A percentile compares a stretch with the other conserved stretches of the same genome.
These are phyloP conservation scores for Sakesphorus luctuosus DNA, from an alignment of 2,113 vertebrate genomes.

Conservation along the genomic window DNA sequence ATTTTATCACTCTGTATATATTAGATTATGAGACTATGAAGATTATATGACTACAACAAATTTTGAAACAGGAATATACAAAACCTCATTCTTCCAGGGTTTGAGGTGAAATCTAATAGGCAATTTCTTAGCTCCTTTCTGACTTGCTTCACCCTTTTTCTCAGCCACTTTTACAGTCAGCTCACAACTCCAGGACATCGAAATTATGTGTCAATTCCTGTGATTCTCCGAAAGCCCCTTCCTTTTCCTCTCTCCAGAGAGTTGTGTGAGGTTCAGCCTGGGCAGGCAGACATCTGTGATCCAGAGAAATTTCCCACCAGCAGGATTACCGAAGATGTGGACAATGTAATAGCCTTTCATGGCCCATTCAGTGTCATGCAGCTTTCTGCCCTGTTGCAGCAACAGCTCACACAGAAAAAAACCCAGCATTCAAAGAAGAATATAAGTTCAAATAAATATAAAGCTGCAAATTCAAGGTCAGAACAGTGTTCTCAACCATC, in stretches of 20 bases:
- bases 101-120: neutral
- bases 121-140: neutral
- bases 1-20: neutral
- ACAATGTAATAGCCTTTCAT: neutral
- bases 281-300: neutral
- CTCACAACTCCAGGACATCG: neutral
- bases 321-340: neutral
- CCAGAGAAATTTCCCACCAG: neutral
- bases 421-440: neutral
- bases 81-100: neutral
- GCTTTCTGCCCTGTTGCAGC: neutral
- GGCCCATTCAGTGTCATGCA: neutral
- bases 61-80: neutral
- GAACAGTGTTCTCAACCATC: neutral
- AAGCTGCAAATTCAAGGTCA: conserved; percentile 27
- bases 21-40: neutral
- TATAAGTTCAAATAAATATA: neutral
- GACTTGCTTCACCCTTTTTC: neutral
- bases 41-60: neutral
- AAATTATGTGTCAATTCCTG: neutral
- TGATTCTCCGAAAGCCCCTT: neutral
- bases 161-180: neutral
- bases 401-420: neutral
- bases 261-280: neutral
- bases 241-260: neutral